phyloP scores from a whole-genome alignment of 2,888 invertebrate species.

The Tachina grossa region DNA sequence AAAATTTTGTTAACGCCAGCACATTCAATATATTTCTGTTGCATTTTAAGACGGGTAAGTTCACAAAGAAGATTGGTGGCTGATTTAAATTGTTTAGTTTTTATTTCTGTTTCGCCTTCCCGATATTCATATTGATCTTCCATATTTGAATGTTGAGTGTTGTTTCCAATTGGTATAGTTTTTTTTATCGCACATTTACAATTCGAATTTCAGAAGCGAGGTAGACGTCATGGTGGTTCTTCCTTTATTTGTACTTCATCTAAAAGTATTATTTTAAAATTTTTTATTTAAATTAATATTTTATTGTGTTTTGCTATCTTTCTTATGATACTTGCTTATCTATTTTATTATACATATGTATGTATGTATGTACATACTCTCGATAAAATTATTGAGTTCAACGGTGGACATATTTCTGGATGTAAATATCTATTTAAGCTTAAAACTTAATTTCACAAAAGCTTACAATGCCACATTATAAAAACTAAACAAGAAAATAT shows the following conservation, averaged over 20 bases:
- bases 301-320: too few relatives aligned
- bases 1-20: constrained; percentile 78
- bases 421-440: too few relatives aligned
- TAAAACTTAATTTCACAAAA: too few relatives aligned
- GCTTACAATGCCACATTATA: too few relatives aligned
- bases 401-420: too few relatives aligned
- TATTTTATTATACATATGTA: too few relatives aligned
- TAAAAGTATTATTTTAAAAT: not conserved
- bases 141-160: not conserved
- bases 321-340: too few relatives aligned
- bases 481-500: too few relatives aligned
- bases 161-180: not conserved
- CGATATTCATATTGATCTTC: not conserved
- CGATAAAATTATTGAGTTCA: too few relatives aligned
- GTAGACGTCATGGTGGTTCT: not conserved
- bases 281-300: not conserved
- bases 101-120: constrained; percentile 33
- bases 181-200: not conserved
- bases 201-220: too few relatives aligned
- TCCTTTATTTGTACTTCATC: not conserved
- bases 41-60: constrained; percentile 81
- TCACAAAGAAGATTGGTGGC: constrained; percentile 80
- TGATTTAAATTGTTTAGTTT: constrained; percentile 72
- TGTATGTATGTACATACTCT: too few relatives aligned
- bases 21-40: constrained; percentile 82